These are phyloP conservation scores for Microctonus aethiopoides DNA, from an alignment of 2,888 invertebrate genomes.

Conservation along the genomic window DNA sequence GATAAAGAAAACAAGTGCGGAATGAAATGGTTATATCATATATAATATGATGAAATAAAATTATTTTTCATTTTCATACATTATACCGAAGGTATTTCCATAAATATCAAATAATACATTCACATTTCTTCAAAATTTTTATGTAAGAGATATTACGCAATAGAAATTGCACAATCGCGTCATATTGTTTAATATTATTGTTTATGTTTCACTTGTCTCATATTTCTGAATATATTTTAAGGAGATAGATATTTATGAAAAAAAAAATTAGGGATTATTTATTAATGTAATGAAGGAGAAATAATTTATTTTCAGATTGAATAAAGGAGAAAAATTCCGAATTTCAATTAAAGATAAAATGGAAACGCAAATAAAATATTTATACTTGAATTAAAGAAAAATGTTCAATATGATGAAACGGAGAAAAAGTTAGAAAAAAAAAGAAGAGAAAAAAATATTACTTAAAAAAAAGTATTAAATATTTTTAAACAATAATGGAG, in stretches of 20 bases:
- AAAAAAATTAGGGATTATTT: neutral
- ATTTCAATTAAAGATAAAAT: neutral
- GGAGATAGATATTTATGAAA: neutral
- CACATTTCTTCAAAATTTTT: neutral
- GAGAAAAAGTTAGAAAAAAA: conserved; percentile 5
- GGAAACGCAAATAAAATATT: neutral
- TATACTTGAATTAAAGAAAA: neutral
- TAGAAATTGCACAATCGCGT: neutral
- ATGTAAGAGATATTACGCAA: neutral
- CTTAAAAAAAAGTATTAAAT: neutral
- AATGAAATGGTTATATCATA: neutral
- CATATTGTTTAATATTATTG: neutral
- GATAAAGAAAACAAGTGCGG: neutral
- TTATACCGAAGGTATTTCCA: neutral
- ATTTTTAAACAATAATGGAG: conserved; percentile 53
- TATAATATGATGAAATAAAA: neutral
- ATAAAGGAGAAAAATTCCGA: neutral
- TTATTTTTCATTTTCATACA: neutral
- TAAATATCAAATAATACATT: neutral
- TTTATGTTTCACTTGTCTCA: neutral
- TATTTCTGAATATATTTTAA: neutral
- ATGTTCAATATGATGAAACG: conserved; percentile 13
- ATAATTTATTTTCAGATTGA: neutral
- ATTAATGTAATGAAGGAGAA: neutral
- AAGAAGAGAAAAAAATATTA: neutral